phyloP scores from a whole-genome alignment of 30 jellyfish, hydroid and myxozoan genomes.

The Nemopilema nomurai region DNA sequence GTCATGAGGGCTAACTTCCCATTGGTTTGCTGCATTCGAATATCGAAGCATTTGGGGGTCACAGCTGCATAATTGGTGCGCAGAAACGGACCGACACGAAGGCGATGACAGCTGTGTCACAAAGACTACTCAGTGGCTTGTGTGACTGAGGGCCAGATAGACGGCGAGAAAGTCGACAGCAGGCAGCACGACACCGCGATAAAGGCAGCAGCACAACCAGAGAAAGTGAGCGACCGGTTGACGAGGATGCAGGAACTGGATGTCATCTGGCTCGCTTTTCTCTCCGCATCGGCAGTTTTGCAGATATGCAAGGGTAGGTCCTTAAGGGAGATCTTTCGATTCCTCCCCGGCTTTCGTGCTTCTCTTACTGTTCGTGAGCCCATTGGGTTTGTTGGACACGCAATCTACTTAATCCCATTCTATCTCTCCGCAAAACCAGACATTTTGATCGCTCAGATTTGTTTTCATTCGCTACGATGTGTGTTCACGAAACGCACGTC shows the following conservation, averaged over 20 bases:
- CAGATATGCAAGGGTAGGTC: not conserved
- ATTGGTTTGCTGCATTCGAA: not conserved
- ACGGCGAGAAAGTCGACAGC: not conserved
- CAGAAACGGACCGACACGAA: slow-evolving; percentile 31
- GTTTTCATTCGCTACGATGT: not conserved
- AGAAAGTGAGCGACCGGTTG: not conserved
- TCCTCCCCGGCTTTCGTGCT: not conserved
- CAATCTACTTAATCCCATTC: not conserved
- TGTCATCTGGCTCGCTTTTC: not conserved
- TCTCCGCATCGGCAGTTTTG: not conserved
- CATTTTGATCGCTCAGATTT: not conserved
- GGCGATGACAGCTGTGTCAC: slow-evolving; percentile 66
- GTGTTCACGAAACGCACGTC: too few species aligned
- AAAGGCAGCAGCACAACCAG: not conserved
- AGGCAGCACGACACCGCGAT: not conserved
- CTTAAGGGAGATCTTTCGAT: not conserved
- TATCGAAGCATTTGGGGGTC: not conserved
- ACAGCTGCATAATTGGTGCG: not conserved
- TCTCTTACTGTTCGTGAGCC: not conserved
- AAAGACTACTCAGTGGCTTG: slow-evolving; percentile 3
- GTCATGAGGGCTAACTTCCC: not conserved
- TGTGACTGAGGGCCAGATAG: not conserved
- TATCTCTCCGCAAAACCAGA: not conserved
- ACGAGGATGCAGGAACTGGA: not conserved
- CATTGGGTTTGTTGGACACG: not conserved